phyloP scores from a whole-genome alignment of 1,140 invertebrate species.

The Calephelis virginiensis region DNA sequence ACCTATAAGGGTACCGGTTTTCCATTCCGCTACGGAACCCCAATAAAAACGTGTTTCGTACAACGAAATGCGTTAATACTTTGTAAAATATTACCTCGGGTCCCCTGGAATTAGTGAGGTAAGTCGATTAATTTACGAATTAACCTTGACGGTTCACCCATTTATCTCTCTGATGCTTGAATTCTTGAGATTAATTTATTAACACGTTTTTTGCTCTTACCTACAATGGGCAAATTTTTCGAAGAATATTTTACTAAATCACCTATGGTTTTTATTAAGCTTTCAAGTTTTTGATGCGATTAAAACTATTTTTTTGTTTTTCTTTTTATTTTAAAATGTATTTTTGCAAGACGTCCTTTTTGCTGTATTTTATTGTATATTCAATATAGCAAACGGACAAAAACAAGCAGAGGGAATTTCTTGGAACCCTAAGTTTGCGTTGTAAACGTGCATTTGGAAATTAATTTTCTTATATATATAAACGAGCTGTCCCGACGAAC shows the following conservation, averaged over 20 bases:
- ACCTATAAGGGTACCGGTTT: too few relatives aligned
- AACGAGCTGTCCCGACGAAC: too few relatives aligned
- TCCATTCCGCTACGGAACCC: too few relatives aligned
- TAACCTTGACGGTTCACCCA: conserved; percentile 11
- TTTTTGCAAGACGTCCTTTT: too few relatives aligned
- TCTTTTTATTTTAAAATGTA: too few relatives aligned
- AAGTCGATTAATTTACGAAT: conserved; percentile 12
- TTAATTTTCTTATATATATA: too few relatives aligned
- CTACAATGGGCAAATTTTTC: conserved; percentile 11
- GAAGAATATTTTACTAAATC: conserved; percentile 6
- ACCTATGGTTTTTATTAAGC: background rate
- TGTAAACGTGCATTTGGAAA: too few relatives aligned
- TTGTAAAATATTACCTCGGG: conserved; percentile 13
- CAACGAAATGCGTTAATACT: background rate
- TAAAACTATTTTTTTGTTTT: background rate
- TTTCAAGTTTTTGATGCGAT: conserved; percentile 1
- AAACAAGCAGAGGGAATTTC: too few relatives aligned
- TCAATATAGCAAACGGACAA: too few relatives aligned
- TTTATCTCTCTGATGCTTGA: conserved; percentile 15
- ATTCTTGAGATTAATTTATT: conserved; percentile 17
- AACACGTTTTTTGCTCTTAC: conserved; percentile 7
- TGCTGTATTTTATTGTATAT: too few relatives aligned
- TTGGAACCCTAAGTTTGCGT: too few relatives aligned
- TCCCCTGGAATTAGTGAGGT: conserved; percentile 9
- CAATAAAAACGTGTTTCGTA: background rate